Percentiles rank a stretch among this genome's conserved stretches.
These are phyloP conservation scores for Sorex araneus DNA, from an alignment of 2,113 vertebrate species.

Conservation along the genomic window DNA sequence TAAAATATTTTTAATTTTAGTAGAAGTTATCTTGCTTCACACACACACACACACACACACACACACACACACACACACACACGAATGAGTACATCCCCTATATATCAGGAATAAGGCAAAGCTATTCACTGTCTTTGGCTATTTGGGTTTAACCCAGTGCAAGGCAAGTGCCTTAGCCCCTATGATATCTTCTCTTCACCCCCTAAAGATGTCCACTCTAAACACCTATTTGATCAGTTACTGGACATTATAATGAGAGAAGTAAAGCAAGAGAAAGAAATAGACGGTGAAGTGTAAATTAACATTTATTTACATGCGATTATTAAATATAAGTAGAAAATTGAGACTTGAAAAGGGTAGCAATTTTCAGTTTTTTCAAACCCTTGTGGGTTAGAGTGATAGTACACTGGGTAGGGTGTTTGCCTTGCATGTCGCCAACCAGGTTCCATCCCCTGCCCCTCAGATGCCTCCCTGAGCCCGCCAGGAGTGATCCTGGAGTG, in stretches of 20 bases:
- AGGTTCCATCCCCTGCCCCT: too few species aligned
- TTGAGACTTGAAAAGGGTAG: neutral
- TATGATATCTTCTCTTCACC: neutral
- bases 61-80: too few species aligned
- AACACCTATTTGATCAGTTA: neutral
- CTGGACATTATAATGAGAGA: neutral
- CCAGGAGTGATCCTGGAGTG: too few species aligned
- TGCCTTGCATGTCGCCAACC: too few species aligned
- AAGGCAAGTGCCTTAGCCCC: neutral
- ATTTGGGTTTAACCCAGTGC: too few species aligned
- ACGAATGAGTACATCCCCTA: too few species aligned
- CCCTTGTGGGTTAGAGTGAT: neutral
- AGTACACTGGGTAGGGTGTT: neutral
- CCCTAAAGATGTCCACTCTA: neutral
- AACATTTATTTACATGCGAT: neutral
- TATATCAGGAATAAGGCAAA: too few species aligned
- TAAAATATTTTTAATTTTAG: too few species aligned
- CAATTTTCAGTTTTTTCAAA: neutral
- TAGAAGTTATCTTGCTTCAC: too few species aligned
- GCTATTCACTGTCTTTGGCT: too few species aligned
- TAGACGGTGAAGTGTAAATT: neutral
- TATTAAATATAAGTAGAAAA: slow-evolving; percentile 26
- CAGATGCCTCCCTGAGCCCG: too few species aligned
- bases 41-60: too few species aligned
- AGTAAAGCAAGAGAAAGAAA: slow-evolving; percentile 43